Evolutionary conservation across 2,113 vertebrate species (phyloP).

Genomic region (Nannospalax galili): DNA sequence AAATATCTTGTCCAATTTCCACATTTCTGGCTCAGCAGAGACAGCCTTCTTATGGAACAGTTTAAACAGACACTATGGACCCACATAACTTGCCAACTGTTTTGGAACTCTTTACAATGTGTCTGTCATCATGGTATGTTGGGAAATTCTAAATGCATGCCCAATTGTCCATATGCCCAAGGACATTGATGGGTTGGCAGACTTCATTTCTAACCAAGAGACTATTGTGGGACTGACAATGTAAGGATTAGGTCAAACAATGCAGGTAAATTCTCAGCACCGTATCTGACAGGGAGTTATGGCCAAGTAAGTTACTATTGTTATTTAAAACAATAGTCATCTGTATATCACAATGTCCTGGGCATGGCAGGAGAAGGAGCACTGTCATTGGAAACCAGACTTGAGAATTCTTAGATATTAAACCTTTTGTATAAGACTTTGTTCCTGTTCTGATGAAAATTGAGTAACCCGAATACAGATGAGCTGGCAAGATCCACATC

Average conservation of each 20-base stretch:
- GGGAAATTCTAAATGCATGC: background rate
- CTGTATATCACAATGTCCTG: background rate
- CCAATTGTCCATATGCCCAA: background rate
- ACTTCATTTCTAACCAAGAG: background rate
- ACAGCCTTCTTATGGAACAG: background rate
- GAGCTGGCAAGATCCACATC: background rate
- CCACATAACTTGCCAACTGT: background rate
- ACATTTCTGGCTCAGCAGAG: background rate
- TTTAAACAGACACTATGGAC: background rate
- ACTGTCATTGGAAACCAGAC: background rate
- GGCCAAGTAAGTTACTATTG: background rate
- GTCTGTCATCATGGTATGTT: background rate
- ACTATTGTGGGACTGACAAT: background rate
- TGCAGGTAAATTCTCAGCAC: background rate
- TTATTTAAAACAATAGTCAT: background rate
- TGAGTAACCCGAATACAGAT: background rate
- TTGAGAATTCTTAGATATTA: background rate
- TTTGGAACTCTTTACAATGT: background rate
- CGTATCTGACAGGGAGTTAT: background rate
- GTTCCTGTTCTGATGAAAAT: background rate
- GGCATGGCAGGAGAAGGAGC: conserved; percentile 64
- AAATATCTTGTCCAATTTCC: background rate
- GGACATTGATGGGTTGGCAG: background rate
- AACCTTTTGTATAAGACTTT: background rate
- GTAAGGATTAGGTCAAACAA: background rate